A percentile compares a stretch with the other conserved stretches of the same genome.
phyloP scores from a whole-genome alignment of 2,888 invertebrate species.

The Drosophila affinis region DNA sequence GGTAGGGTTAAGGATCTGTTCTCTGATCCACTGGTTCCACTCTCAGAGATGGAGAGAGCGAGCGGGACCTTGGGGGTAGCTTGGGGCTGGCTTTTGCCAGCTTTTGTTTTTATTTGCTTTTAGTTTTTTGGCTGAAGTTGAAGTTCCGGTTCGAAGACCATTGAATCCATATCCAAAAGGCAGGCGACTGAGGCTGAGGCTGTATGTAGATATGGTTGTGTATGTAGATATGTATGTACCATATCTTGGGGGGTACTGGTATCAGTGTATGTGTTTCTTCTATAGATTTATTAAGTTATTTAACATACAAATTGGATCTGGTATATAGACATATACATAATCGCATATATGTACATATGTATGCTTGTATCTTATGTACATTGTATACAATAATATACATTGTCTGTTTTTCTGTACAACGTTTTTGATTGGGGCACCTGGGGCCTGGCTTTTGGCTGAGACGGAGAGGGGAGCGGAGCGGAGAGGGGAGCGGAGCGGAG shows the following conservation, averaged over 20 bases:
- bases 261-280: background rate
- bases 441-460: background rate
- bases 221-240: background rate
- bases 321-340: background rate
- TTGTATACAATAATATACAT: background rate
- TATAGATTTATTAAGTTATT: background rate
- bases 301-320: background rate
- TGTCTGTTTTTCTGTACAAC: background rate
- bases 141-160: constrained; percentile 20
- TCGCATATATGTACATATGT: too few species aligned
- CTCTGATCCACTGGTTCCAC: background rate
- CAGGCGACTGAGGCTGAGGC: background rate
- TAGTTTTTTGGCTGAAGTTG: background rate
- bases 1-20: background rate
- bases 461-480: too few species aligned
- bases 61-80: constrained; percentile 12
- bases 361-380: background rate
- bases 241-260: background rate
- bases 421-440: constrained; percentile 9
- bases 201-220: background rate
- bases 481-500: too few species aligned
- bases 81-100: background rate
- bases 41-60: background rate
- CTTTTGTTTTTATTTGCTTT: background rate
- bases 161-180: background rate